Evolutionary conservation across 2,797 vertebrate genomes (phyloP).

Genomic region (Telmatherina bonti): DNA sequence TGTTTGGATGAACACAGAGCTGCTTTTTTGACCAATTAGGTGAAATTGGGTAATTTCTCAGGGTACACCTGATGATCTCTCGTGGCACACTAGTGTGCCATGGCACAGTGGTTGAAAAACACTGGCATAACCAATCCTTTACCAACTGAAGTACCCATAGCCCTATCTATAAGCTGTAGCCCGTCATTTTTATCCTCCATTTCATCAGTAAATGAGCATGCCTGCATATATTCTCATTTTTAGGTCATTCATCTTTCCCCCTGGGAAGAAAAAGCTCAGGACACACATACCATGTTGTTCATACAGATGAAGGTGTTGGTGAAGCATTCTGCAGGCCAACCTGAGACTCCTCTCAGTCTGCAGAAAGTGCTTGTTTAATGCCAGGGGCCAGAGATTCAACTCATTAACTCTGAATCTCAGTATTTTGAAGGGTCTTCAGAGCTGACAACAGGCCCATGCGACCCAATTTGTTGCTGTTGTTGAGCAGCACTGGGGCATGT

Average conservation of each 20-base stretch:
- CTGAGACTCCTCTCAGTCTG: conserved; percentile 41
- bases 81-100: too few species aligned
- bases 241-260: conserved; percentile 18
- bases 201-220: conserved; percentile 21
- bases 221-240: conserved; percentile 14
- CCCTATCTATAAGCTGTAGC: neutral
- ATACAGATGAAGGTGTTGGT: conserved; percentile 12
- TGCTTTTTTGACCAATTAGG: too few species aligned
- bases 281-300: conserved; percentile 18
- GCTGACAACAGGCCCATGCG: conserved; percentile 37
- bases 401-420: conserved; percentile 55
- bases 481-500: conserved; percentile 33
- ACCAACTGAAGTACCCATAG: too few species aligned
- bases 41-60: too few species aligned
- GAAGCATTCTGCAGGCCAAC: conserved; percentile 4
- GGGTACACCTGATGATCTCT: too few species aligned
- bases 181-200: conserved; percentile 36
- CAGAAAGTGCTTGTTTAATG: conserved; percentile 39
- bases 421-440: conserved; percentile 38
- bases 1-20: too few species aligned
- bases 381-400: conserved; percentile 47
- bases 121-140: too few species aligned
- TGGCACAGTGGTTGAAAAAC: too few species aligned
- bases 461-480: conserved; percentile 43
- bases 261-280: conserved; percentile 1